Evolutionary conservation across 2,797 vertebrate genomes (phyloP).

Genomic region (Mastacembelus armatus): DNA sequence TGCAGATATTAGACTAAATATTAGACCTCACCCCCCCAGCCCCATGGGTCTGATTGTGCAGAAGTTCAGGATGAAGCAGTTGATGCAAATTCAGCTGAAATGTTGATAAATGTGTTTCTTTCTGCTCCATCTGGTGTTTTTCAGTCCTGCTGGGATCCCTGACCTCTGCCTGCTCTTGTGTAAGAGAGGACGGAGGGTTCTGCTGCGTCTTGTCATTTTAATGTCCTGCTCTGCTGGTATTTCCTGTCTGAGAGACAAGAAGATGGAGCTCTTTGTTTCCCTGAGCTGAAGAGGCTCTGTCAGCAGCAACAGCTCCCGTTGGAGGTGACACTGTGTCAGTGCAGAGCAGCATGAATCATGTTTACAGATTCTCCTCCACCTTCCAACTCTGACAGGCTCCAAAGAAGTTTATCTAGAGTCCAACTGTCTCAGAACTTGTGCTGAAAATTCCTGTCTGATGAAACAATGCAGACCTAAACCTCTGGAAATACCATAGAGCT

Average conservation of each 20-base stretch:
- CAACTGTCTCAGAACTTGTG: too few relatives aligned
- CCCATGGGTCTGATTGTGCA: too few relatives aligned
- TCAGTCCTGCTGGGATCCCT: constrained; percentile 3
- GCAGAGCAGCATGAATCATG: background rate
- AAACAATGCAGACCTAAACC: too few relatives aligned
- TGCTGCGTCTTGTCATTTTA: constrained; percentile 73
- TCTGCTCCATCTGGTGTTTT: constrained; percentile 50
- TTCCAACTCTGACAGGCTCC: background rate
- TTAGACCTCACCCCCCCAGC: background rate
- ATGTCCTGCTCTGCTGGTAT: constrained; percentile 64
- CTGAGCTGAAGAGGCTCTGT: background rate
- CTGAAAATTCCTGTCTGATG: too few relatives aligned
- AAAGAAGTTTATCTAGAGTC: too few relatives aligned
- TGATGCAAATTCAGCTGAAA: constrained; percentile 45
- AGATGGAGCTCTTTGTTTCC: constrained; percentile 33
- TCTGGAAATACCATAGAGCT: too few relatives aligned
- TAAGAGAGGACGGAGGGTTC: constrained; percentile 46
- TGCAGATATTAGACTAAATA: background rate
- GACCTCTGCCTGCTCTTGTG: constrained; percentile 42
- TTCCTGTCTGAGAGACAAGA: constrained; percentile 64
- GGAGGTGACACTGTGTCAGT: background rate
- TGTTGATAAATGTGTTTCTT: constrained; percentile 35
- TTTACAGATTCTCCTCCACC: background rate
- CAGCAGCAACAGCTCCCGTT: background rate
- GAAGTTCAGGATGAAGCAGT: background rate